A percentile compares a stretch with the other conserved stretches of the same genome.
These are phyloP conservation scores for Hippoglossus hippoglossus DNA, from an alignment of 2,797 vertebrate species.

Conservation along the genomic window DNA sequence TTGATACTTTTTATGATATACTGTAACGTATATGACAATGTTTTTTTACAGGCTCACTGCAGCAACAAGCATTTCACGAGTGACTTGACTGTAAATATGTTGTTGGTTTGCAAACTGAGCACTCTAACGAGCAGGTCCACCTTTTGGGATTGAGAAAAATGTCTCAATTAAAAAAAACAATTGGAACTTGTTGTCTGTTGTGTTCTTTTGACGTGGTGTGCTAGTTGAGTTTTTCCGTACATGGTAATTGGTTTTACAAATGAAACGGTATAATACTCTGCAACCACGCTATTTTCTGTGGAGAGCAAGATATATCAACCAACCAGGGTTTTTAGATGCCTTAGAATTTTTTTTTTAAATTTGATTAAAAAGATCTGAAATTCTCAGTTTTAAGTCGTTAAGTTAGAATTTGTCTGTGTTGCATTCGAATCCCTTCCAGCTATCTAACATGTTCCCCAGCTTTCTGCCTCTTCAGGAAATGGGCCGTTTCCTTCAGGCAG, in stretches of 20 bases:
- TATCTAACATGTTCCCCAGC: neutral
- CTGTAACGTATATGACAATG: conserved; percentile 61
- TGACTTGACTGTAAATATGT: conserved; percentile 74
- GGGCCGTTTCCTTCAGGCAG: conserved; percentile 15
- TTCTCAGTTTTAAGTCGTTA: too few relatives aligned
- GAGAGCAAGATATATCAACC: too few relatives aligned
- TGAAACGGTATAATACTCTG: too few relatives aligned
- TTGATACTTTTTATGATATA: conserved; percentile 67
- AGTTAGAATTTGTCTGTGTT: neutral
- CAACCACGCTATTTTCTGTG: too few relatives aligned
- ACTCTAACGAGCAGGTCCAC: conserved; percentile 68
- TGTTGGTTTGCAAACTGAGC: conserved; percentile 64
- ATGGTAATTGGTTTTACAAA: neutral
- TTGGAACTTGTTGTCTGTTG: conserved; percentile 10
- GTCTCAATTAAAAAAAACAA: conserved; percentile 70
- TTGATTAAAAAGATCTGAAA: too few relatives aligned
- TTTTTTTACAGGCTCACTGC: conserved; percentile 74
- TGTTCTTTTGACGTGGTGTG: conserved; percentile 1
- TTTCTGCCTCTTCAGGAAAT: conserved; percentile 14
- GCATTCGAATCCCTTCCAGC: neutral
- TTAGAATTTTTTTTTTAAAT: too few relatives aligned
- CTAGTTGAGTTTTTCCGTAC: neutral
- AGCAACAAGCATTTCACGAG: conserved; percentile 66
- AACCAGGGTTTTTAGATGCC: too few relatives aligned
- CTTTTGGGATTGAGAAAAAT: conserved; percentile 70